Evolutionary conservation across 2,888 invertebrate genomes (phyloP).

Genomic region (Melipona beecheii): DNA sequence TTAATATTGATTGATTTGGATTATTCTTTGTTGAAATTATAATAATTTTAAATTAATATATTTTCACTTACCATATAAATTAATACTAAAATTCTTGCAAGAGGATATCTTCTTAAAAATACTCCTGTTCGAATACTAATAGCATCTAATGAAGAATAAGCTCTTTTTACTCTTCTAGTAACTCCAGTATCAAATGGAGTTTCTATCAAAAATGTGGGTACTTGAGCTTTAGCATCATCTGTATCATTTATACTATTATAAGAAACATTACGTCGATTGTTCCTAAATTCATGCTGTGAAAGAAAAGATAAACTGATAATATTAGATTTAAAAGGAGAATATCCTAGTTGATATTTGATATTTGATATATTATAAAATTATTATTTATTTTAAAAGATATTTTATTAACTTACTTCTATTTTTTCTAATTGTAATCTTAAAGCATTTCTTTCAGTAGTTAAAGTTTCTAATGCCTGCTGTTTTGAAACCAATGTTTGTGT

Average conservation of each 20-base stretch:
- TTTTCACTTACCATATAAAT: slow-evolving; percentile 89
- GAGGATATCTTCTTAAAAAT: slow-evolving; percentile 92
- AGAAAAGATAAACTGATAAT: slow-evolving; percentile 4
- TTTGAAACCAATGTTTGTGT: slow-evolving; percentile 94
- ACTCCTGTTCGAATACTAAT: slow-evolving; percentile 92
- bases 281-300: slow-evolving; percentile 87
- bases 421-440: slow-evolving; percentile 93
- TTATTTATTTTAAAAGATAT: background rate
- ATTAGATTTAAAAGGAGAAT: background rate
- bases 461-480: slow-evolving; percentile 92
- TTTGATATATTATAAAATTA: too few species aligned
- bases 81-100: slow-evolving; percentile 92
- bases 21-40: background rate
- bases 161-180: slow-evolving; percentile 90
- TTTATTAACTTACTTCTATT: slow-evolving; percentile 86
- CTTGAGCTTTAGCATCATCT: slow-evolving; percentile 89
- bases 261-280: slow-evolving; percentile 85
- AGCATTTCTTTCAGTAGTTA: slow-evolving; percentile 94
- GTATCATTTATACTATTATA: slow-evolving; percentile 87
- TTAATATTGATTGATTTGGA: background rate
- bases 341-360: background rate
- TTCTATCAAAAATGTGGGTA: slow-evolving; percentile 90
- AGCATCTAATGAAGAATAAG: slow-evolving; percentile 90
- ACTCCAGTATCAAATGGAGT: slow-evolving; percentile 91
- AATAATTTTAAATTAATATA: slow-evolving; percentile 2